These are phyloP conservation scores for Syndactyla subalaris DNA, from an alignment of 2,797 vertebrate species.

Conservation along the genomic window DNA sequence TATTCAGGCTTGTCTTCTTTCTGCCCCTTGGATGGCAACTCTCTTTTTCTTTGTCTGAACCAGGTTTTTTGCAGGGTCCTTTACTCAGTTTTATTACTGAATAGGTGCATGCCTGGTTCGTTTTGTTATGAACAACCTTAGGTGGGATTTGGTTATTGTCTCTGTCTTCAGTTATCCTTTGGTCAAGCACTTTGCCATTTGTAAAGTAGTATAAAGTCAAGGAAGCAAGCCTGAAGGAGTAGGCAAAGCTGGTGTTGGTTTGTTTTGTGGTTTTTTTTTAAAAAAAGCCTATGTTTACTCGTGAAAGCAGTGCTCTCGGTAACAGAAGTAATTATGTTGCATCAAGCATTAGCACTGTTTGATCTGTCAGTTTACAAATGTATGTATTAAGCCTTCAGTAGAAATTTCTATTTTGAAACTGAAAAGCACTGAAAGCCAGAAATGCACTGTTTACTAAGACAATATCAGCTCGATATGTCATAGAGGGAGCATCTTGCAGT, in stretches of 20 bases:
- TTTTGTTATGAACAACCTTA: background rate
- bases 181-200: background rate
- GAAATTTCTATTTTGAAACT: background rate
- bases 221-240: background rate
- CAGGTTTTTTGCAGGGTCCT: background rate
- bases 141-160: background rate
- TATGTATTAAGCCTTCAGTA: background rate
- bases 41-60: background rate
- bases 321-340: background rate
- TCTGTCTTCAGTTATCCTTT: background rate
- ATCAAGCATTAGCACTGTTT: background rate
- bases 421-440: conserved; percentile 3
- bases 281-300: background rate
- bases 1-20: background rate
- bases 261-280: background rate
- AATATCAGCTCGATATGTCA: background rate
- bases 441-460: background rate
- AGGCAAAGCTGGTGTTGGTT: background rate
- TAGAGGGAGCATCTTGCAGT: background rate
- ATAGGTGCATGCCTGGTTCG: fast-evolving
- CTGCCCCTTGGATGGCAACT: background rate
- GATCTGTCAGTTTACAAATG: conserved; percentile 34
- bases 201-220: background rate
- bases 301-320: background rate
- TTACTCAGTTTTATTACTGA: background rate